Base-by-base conservation (phyloP, 2,888 invertebrate genomes). In the Mylabris sibirica region DNA sequence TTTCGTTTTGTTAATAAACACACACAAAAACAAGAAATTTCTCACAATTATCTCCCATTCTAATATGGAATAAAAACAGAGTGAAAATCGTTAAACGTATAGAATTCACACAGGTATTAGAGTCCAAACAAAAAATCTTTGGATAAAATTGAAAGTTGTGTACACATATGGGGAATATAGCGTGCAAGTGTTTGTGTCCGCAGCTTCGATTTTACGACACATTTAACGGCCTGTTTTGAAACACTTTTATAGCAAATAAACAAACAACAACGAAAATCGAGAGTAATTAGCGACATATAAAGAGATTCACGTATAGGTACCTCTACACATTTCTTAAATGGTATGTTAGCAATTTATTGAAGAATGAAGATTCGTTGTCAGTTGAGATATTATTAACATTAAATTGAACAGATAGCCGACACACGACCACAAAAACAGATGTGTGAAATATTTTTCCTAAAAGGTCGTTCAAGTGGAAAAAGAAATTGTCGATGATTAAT, bases 401-500 rank as follows among this genome's bases (percentile, higher is more conserved):
- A 44, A 44, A 44, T 41, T 44, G 44, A 17, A 49, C 20, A 49
- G 2, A 20, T 9, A 22, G 17, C 8, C 3, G 24, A 57, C 57
- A 57, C 57, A 57, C 57, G 14, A 24, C 22, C 57, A 44, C 14
- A 53, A 57, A 30, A 74, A 79, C 81, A 81, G 80, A 80, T 81
- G 81, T 82, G 81, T 80, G 80, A 81, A 82, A 81, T 79, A 79
- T 80, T 79, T 68, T 66, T 77, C 74, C 57, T 80, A 78, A 79
- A 78, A 74, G 77, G 70, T 72, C 67, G 75, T 72, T 78, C 81
- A 80, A 81, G 80, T 78, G 81, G 80, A 79, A 82, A 82, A 83
- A 82, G 83, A 82, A 81, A 81, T 77, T 77, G 74, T 71, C 71
- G 69, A 76, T 73, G 75, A 78, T 80, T 81, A n/a, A n/a, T n/a